phyloP scores from a whole-genome alignment of 1,140 invertebrate species.

The Panagrolaimus sp. region DNA sequence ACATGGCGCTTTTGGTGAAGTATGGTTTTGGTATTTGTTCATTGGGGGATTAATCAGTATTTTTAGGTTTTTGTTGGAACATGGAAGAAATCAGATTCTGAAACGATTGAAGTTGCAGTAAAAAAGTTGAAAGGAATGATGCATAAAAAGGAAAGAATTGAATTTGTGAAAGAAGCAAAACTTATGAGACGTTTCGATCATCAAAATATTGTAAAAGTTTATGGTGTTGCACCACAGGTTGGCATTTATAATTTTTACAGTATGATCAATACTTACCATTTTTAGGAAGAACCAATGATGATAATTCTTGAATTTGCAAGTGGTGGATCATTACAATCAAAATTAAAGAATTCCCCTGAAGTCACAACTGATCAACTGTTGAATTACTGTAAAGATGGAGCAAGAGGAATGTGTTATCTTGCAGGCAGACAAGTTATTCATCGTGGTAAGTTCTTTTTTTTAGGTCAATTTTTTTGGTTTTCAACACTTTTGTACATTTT shows the following conservation, averaged over 20 bases:
- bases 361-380: conserved; percentile 26
- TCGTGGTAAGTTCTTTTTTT: conserved; percentile 61
- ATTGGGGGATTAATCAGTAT: conserved; percentile 5
- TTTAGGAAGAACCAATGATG: conserved; percentile 70
- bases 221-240: conserved; percentile 92
- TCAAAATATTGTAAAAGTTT: conserved; percentile 89
- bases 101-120: conserved; percentile 74
- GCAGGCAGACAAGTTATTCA: conserved; percentile 87
- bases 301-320: conserved; percentile 96
- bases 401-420: conserved; percentile 91
- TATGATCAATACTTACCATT: no score
- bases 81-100: conserved; percentile 73
- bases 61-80: conserved; percentile 90
- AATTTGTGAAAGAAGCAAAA: conserved; percentile 70
- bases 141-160: conserved; percentile 88
- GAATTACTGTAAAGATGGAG: conserved; percentile 77
- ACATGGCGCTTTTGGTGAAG: conserved; percentile 18
- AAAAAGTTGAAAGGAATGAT: conserved; percentile 88
- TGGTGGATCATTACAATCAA: conserved; percentile 64
- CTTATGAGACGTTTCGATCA: conserved; percentile 95
- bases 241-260: no score
- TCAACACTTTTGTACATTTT: not conserved
- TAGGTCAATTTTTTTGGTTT: no score
- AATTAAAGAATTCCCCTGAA: conserved; percentile 20
- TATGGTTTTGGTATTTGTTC: not conserved